Percentiles rank a stretch among this genome's conserved stretches.
phyloP scores from a whole-genome alignment of 30 jellyfish, hydroid and myxozoan genomes.

The Pseudorhiza aurosa region DNA sequence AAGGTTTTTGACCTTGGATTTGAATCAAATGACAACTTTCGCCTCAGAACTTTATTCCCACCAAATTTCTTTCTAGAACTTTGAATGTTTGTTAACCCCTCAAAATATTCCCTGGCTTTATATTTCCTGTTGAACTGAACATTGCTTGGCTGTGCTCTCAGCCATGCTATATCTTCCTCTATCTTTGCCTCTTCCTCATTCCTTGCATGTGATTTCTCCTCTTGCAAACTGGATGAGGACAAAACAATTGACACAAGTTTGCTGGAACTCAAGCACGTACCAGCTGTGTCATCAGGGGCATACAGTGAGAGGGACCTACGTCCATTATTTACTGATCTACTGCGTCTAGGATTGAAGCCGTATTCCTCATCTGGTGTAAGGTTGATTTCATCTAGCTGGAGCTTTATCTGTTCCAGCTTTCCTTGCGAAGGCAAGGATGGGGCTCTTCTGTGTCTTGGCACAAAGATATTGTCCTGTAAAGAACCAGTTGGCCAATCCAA shows the following conservation, averaged over 20 bases:
- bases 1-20: slow-evolving; percentile 76
- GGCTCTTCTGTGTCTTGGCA: slow-evolving; percentile 55
- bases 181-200: slow-evolving; percentile 76
- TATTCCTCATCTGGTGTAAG: slow-evolving; percentile 79
- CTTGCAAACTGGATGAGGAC: background rate
- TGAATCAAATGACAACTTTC: slow-evolving; percentile 93
- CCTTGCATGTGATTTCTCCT: slow-evolving; percentile 73
- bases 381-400: slow-evolving; percentile 76
- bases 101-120: slow-evolving; percentile 48
- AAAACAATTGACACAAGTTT: background rate
- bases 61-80: slow-evolving; percentile 2
- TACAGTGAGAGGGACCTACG: slow-evolving; percentile 67
- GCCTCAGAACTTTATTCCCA: slow-evolving; percentile 17
- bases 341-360: slow-evolving; percentile 86
- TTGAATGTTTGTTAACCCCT: slow-evolving; percentile 42
- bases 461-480: slow-evolving; percentile 19
- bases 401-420: slow-evolving; percentile 41
- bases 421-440: slow-evolving; percentile 73
- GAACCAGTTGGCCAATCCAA: slow-evolving; percentile 51
- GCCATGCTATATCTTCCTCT: slow-evolving; percentile 69
- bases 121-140: slow-evolving; percentile 76
- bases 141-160: slow-evolving; percentile 86
- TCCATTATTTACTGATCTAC: slow-evolving; percentile 31
- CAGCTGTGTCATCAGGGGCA: slow-evolving; percentile 47
- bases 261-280: background rate